phyloP scores from a whole-genome alignment of 2,888 invertebrate species.

The Colostygia pectinataria region DNA sequence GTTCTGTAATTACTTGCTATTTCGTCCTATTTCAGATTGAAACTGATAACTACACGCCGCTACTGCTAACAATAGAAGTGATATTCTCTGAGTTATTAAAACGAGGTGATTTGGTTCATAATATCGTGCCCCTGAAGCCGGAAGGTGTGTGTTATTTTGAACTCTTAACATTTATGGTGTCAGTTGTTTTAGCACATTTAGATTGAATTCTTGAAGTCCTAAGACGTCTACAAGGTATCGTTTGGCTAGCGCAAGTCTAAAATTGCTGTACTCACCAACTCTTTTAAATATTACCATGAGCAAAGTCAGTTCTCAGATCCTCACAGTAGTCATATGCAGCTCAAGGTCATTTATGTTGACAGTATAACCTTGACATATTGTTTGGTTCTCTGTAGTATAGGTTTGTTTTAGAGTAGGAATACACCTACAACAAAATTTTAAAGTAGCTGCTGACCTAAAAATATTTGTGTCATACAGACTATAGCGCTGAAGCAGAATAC shows the following conservation, averaged over 20 bases:
- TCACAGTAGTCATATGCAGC: too few species aligned
- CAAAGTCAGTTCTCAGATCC: too few species aligned
- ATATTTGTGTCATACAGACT: conserved; percentile 39
- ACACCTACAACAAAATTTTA: too few species aligned
- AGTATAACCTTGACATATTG: too few species aligned
- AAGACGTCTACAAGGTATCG: neutral
- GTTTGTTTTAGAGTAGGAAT: too few species aligned
- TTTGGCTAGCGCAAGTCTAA: neutral
- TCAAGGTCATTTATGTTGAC: too few species aligned
- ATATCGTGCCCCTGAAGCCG: conserved; percentile 83
- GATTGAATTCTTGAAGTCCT: conserved; percentile 51
- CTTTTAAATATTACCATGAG: too few species aligned
- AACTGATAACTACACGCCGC: conserved; percentile 77
- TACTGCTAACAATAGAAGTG: conserved; percentile 87
- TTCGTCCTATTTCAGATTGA: conserved; percentile 63
- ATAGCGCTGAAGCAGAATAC: conserved; percentile 82
- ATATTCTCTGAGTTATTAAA: conserved; percentile 87
- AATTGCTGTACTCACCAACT: too few species aligned
- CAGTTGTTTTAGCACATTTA: conserved; percentile 37
- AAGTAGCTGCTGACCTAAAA: too few species aligned
- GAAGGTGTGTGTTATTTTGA: conserved; percentile 60
- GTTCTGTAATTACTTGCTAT: conserved; percentile 43
- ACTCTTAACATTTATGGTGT: conserved; percentile 28
- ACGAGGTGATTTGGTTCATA: conserved; percentile 85
- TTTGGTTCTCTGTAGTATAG: too few species aligned